A percentile compares a stretch with the other conserved stretches of the same genome.
Evolutionary conservation across 2,113 vertebrate genomes (phyloP).

Genomic region (Atractosteus spatula): DNA sequence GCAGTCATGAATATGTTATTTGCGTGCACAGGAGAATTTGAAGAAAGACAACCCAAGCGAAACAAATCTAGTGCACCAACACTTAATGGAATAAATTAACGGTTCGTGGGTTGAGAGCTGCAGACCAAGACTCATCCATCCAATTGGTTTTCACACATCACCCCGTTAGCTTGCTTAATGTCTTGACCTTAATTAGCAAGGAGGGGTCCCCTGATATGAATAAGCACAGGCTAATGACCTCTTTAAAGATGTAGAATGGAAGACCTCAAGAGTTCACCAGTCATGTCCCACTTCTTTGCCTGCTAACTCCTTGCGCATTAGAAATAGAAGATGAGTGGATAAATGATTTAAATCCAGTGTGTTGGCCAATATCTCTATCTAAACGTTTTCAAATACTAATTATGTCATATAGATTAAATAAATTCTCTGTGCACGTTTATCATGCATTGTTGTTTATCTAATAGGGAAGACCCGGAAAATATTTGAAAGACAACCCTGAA

Average conservation of each 20-base stretch:
- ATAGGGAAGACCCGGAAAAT: too few relatives aligned
- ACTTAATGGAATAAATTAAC: conserved; percentile 73
- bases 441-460: conserved; percentile 19
- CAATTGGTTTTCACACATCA: conserved; percentile 70
- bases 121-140: conserved; percentile 54
- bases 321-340: too few relatives aligned
- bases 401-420: too few relatives aligned
- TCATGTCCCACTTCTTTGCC: too few relatives aligned
- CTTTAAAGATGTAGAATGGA: conserved; percentile 24
- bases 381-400: too few relatives aligned
- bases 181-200: conserved; percentile 64
- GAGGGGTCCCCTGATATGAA: conserved; percentile 65
- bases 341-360: too few relatives aligned
- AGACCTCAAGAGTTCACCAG: too few relatives aligned
- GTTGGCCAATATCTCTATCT: too few relatives aligned
- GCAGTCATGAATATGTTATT: conserved; percentile 31
- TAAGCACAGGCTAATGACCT: conserved; percentile 70
- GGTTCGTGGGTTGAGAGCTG: conserved; percentile 52
- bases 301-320: too few relatives aligned
- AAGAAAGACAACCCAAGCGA: conserved; percentile 15
- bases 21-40: conserved; percentile 18
- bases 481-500: too few relatives aligned
- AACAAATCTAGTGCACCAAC: conserved; percentile 18
- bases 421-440: too few relatives aligned
- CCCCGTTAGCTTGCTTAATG: conserved; percentile 63